Evolutionary conservation across 2,113 vertebrate species (phyloP).

Genomic region (Lethenteron reissneri): DNA sequence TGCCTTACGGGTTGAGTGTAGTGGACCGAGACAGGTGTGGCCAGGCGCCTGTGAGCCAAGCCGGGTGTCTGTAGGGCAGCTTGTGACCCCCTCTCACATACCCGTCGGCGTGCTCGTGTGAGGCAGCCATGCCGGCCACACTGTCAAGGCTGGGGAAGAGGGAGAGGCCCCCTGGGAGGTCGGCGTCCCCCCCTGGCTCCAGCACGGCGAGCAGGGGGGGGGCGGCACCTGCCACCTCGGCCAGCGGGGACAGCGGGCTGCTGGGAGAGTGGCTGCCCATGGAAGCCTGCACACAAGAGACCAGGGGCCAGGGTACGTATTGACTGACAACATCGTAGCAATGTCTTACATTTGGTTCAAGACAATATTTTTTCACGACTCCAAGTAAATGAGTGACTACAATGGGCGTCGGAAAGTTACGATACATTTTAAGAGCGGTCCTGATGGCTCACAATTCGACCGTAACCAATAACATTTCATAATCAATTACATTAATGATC

Average conservation of each 20-base stretch:
- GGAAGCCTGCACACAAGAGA: constrained; percentile 7
- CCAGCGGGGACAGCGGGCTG: constrained; percentile 15
- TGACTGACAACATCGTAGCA: too few species aligned
- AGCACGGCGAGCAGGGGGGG: constrained; percentile 27
- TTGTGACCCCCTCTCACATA: constrained; percentile 13
- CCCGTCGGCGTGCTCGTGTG: constrained; percentile 29
- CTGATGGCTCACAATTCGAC: too few species aligned
- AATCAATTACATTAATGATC: too few species aligned
- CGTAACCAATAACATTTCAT: too few species aligned
- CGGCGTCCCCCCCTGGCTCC: constrained; percentile 38
- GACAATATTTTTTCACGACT: too few species aligned
- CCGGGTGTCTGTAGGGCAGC: background rate
- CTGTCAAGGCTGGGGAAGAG: constrained; percentile 38
- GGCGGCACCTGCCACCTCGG: constrained; percentile 17
- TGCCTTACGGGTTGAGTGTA: background rate
- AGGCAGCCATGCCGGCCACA: constrained; percentile 27
- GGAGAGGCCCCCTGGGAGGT: constrained; percentile 33
- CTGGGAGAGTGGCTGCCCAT: constrained; percentile 12
- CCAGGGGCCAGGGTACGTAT: background rate
- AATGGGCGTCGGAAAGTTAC: too few species aligned
- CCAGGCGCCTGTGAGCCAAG: background rate
- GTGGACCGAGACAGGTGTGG: too few species aligned
- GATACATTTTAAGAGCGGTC: too few species aligned
- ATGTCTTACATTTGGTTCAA: too few species aligned
- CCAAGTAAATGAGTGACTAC: too few species aligned